These are phyloP conservation scores for Pholis gunnellus DNA, from an alignment of 2,113 vertebrate genomes.

Conservation along the genomic window DNA sequence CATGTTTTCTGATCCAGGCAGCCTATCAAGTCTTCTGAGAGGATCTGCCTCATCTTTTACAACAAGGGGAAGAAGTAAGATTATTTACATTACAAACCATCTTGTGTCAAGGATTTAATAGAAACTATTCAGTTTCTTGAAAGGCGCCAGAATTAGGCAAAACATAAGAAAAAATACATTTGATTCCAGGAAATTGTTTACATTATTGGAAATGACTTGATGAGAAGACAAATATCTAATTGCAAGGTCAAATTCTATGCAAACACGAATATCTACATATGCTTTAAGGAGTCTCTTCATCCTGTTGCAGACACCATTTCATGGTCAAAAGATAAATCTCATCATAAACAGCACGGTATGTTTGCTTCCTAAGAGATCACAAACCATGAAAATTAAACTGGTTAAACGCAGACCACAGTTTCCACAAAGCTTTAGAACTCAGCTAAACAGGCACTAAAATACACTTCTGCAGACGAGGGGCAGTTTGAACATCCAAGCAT, in stretches of 20 bases:
- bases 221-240: not conserved
- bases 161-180: not conserved
- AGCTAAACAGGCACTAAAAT: not conserved
- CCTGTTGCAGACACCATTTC: not conserved
- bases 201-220: not conserved
- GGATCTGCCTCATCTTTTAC: not conserved
- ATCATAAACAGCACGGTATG: not conserved
- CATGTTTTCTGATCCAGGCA: no score
- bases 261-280: not conserved
- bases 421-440: conserved; percentile 5
- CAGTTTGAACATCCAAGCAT: conserved; percentile 25
- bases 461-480: conserved; percentile 18
- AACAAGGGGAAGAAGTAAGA: not conserved
- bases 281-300: not conserved
- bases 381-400: not conserved
- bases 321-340: not conserved
- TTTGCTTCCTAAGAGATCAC: not conserved
- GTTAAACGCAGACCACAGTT: not conserved
- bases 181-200: not conserved
- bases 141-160: not conserved
- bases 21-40: not conserved
- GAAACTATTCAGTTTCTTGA: not conserved
- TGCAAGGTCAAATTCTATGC: not conserved
- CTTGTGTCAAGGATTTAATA: not conserved
- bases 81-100: not conserved